Evolutionary conservation across 2,113 vertebrate genomes (phyloP).

Genomic region (Elgaria multicarinata): DNA sequence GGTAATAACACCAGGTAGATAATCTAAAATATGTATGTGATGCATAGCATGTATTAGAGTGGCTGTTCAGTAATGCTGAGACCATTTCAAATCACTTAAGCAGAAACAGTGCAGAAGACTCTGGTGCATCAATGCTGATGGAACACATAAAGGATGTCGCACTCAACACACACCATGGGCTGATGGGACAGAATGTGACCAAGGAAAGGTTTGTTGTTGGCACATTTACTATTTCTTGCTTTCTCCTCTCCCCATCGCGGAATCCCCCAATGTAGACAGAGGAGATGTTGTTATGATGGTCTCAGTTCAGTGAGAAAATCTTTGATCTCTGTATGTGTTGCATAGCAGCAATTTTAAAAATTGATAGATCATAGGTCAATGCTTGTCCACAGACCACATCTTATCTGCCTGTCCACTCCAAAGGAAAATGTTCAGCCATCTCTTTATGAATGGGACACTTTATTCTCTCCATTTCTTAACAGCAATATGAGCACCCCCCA

Average conservation of each 20-base stretch:
- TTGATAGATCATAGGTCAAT: not conserved
- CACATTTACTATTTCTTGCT: not conserved
- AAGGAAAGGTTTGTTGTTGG: constrained; percentile 87
- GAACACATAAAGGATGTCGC: constrained; percentile 91
- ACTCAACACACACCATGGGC: constrained; percentile 99
- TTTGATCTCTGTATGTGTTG: not conserved
- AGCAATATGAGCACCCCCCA: not conserved
- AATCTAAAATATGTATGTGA: constrained; percentile 1
- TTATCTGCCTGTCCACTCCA: not conserved
- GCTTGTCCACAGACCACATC: not conserved
- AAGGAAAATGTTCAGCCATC: not conserved
- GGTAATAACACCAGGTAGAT: constrained; percentile 12
- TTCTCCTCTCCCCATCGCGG: too few relatives aligned
- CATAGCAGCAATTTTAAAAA: not conserved
- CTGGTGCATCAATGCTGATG: constrained; percentile 94
- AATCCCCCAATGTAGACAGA: not conserved
- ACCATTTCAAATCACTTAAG: constrained; percentile 55
- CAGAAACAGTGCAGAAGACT: constrained; percentile 95
- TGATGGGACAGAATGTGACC: constrained; percentile 94
- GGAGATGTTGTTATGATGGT: not conserved
- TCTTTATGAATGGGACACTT: not conserved
- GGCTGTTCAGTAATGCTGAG: constrained; percentile 37
- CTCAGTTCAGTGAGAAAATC: not conserved
- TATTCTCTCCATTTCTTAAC: not conserved
- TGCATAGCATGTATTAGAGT: not conserved